Conservation (phyloP, 2,113 vertebrate species). For the Rhadina sibilatrix region DNA sequence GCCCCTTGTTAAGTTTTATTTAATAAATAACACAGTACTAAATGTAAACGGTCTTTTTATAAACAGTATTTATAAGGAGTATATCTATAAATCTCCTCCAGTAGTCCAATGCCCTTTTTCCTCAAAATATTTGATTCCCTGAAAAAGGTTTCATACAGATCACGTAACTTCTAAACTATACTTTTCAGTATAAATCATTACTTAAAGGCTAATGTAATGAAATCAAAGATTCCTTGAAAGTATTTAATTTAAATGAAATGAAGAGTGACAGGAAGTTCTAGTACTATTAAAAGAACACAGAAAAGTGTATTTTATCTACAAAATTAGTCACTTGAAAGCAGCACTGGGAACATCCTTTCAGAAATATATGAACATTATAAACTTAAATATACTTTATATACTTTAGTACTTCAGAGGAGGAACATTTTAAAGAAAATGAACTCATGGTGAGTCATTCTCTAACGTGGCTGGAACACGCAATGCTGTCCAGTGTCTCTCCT, state of each 20-base stretch:
- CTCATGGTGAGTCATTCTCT: neutral
- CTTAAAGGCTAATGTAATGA: neutral
- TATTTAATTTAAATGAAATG: neutral
- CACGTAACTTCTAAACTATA: neutral
- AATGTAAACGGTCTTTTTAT: neutral
- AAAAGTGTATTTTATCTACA: neutral
- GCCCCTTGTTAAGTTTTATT: neutral
- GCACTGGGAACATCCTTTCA: neutral
- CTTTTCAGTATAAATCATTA: neutral
- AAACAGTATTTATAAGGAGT: neutral
- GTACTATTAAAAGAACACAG: neutral
- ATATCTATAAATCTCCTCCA: neutral
- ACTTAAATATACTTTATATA: neutral
- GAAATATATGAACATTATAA: neutral
- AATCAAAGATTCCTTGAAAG: neutral
- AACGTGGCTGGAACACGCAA: accelerated
- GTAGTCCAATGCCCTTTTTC: neutral
- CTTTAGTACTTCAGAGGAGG: neutral
- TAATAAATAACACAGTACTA: neutral
- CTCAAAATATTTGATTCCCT: neutral
- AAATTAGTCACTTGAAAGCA: neutral
- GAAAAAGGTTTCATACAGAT: neutral
- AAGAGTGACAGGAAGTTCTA: neutral
- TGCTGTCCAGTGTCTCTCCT: neutral
- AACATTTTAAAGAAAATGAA: neutral